Evolutionary conservation across 2,113 vertebrate species (phyloP), one percentile per base, ranked within the genome.

Genomic region (Cynoglossus semilaevis): DNA sequence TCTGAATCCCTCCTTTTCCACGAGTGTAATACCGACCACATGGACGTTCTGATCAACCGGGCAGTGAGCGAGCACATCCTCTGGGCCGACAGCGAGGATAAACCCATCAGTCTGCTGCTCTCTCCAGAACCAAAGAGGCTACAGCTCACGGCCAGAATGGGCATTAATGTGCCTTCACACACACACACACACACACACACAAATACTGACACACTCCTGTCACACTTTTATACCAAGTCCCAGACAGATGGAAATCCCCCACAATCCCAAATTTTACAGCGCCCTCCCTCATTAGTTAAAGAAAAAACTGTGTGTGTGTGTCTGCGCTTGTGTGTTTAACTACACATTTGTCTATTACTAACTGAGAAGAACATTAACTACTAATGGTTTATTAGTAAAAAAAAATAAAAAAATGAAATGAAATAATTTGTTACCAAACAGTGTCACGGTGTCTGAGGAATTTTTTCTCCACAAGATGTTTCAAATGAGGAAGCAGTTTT

Each of bases 11-110:
- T 75, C 19, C 44, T 51, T 70, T 76, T 52, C 55, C 47, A 19
- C 38, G 38, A 81, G 57, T 70, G 57, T 51, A 53, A 77, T 58
- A 79, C 76, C 62, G 58, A 73, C 56, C 51, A 51, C 35, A 15
- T 67, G 65, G 59, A 75, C 58, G 74, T 78, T 67, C 77, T 76
- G 81, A 84, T 80, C 83, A 79, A 63, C 57, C 63, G 58, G 59
- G 61, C 74, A 51, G 58, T 55, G 62, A 80, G 61, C 35, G 72
- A 79, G 69, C 60, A 55, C 61, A 71, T 80, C 76, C 61, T 67
- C 72, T 67, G 46, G 52, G 68, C 77, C 72, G 63, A 58, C 61
- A 78, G 67, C 47, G 61, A 64, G 67, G 54, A 79, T 74, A 71
- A 77, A 81, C 69, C 63, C 54, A 80, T 81, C 80, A 71, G 66